phyloP scores from a whole-genome alignment of 2,888 invertebrate species.

The Gryllus longicercus region DNA sequence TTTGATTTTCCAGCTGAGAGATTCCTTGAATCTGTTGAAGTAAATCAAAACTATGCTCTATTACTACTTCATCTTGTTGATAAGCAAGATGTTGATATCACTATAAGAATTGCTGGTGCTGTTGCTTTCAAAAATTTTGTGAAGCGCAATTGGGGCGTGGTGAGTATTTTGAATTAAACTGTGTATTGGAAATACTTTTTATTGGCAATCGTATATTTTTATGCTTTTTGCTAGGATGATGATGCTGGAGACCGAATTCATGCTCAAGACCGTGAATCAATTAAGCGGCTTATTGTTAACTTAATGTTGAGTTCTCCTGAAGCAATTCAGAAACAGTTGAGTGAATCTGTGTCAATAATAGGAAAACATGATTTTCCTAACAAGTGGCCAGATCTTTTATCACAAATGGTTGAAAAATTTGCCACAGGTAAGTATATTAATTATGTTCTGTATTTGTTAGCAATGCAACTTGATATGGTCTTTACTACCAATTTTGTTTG shows the following conservation, averaged over 20 bases:
- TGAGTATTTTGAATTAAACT: slow-evolving; percentile 49
- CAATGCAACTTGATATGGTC: too few species aligned
- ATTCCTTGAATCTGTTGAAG: slow-evolving; percentile 84
- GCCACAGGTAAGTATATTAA: slow-evolving; percentile 56
- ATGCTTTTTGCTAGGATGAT: slow-evolving; percentile 54
- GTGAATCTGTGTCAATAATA: slow-evolving; percentile 93
- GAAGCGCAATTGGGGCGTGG: slow-evolving; percentile 90
- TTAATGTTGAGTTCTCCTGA: slow-evolving; percentile 91
- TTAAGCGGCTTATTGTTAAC: slow-evolving; percentile 83
- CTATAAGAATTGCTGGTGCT: slow-evolving; percentile 83
- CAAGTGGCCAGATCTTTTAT: slow-evolving; percentile 91
- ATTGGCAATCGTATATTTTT: neutral
- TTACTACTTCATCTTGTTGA: slow-evolving; percentile 82
- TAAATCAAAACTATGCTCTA: slow-evolving; percentile 85
- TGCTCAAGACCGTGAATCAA: slow-evolving; percentile 68
- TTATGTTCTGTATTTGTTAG: too few species aligned
- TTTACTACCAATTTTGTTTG: too few species aligned
- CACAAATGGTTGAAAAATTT: slow-evolving; percentile 91
- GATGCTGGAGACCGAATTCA: slow-evolving; percentile 78
- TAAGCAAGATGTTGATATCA: slow-evolving; percentile 73
- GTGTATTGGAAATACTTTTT: neutral
- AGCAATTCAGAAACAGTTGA: slow-evolving; percentile 87
- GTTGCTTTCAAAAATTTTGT: slow-evolving; percentile 96
- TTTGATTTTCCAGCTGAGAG: slow-evolving; percentile 72
- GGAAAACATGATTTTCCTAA: slow-evolving; percentile 96